A percentile compares a stretch with the other conserved stretches of the same genome.
phyloP scores from a whole-genome alignment of 1,140 invertebrate species.

The Trichonephila clavipes region DNA sequence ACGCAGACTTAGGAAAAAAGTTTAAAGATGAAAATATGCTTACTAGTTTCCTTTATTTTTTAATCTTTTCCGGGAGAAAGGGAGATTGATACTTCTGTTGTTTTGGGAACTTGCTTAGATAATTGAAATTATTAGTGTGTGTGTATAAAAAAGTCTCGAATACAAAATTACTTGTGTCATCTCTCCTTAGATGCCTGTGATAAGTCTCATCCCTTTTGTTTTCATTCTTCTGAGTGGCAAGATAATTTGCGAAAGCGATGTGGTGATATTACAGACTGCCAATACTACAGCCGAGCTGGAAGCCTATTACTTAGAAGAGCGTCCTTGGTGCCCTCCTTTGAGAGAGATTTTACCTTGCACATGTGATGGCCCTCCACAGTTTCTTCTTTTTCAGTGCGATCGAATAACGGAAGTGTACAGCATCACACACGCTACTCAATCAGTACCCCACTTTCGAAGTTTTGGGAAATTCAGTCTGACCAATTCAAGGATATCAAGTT shows the following conservation, averaged over 20 bases:
- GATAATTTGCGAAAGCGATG: neutral
- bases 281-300: constrained; percentile 40
- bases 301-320: constrained; percentile 35
- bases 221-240: neutral
- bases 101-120: too few species aligned
- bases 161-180: neutral
- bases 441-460: neutral
- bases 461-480: constrained; percentile 75
- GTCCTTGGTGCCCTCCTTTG: constrained; percentile 61
- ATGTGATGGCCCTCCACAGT: constrained; percentile 67
- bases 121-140: too few species aligned
- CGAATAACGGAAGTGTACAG: constrained; percentile 56
- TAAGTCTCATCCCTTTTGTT: neutral
- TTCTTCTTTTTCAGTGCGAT: constrained; percentile 67
- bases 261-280: neutral
- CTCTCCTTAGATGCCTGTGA: neutral
- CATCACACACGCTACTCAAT: constrained; percentile 17
- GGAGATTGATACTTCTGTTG: too few species aligned
- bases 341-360: constrained; percentile 70
- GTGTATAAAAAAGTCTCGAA: neutral
- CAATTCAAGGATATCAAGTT: constrained; percentile 59
- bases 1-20: too few species aligned
- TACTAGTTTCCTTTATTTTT: too few species aligned
- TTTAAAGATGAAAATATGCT: too few species aligned
- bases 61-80: too few species aligned